Evolutionary conservation across 2,888 invertebrate genomes (phyloP), one percentile per base, ranked within the genome.

Genomic region (Orgyia antiqua): DNA sequence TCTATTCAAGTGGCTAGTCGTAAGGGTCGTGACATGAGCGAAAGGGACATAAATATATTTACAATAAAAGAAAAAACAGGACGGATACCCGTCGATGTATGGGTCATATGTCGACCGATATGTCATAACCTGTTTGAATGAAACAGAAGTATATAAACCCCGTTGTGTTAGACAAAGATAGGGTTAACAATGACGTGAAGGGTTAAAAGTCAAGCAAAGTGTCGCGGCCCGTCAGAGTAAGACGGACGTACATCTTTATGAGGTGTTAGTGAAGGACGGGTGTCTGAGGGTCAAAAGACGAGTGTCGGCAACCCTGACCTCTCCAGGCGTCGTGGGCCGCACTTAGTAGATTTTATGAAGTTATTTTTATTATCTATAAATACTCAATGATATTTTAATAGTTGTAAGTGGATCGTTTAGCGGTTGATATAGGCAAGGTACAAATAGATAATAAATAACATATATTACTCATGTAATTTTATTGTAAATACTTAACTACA

Each of bases 1-100:
- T 86, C 84, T 84, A 86, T 84, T 86, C 82, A 79, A 77, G 73
- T 76, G 75, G 77, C 79, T 80, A 83, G 82, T 65, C 68, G 68
- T 61, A 70, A 55, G 77, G 84, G 84, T 83, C 84, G 75, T 50
- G 79, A 79, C 82, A 75, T 51, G 65, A 49, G 57, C 41, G 71
- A 84, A 55, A 66, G 68, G 65, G 78, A 82, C 58, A 54, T 42
- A 47, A 31, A 55, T 62, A 77, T 36, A 51, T 41, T 56, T 58
- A 65, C 50, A 56, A 45, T 36, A 27, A 24, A 58, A 35, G 75
- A 60, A 56, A 66, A 68, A 79, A 67, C 56, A 62, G 66, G 77
- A 79, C 58, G 48, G 68, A 58, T 53, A 35, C 66, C 42, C 50
- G 53, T 48, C 68, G 72, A 75, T 70, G 78, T 58, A 62, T 54